Evolutionary conservation across 2,113 vertebrate genomes (phyloP), one percentile per base, ranked within the genome.

Genomic region (Proteles cristata): DNA sequence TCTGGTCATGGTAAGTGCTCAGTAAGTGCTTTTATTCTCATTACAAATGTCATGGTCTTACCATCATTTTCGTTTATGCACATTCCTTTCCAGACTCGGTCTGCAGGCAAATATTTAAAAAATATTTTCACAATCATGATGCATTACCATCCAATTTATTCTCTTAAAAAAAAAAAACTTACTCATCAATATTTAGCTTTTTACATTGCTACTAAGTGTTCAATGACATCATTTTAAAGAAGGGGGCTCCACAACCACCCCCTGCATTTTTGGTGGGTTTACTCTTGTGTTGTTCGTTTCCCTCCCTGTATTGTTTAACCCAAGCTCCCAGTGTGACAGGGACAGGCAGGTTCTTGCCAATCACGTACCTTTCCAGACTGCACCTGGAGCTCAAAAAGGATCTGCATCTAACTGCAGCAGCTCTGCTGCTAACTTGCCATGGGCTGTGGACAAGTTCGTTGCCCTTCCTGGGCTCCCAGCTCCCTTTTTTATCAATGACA

Each of bases 21-120:
- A n/a, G 73, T 23, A 63, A 93, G 66, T 3, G 21, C 43, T 63
- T 98, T 96, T 96, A 89, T 94, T 97, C 66, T 65, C 61, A 61
- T 48, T 69, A 93, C 25, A 50, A n/a, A 43, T 48, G 39, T 1
- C 15, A 6, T 0, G 35, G 39, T 91, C 77, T 92, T 66, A 76
- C 45, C 77, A 39, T 50, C 25, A 66, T 82, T 92, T 96, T 88
- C 25, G 21, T 19, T 88, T 83, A 94, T 16, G 69, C 4, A 39
- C 31, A 71, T 43, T 77, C 25, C 55, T 48, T 77, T 85, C 63
- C 69, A 90, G 58, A 88, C 35, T 68, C 73, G 81, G 80, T 76
- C 28, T 71, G 58, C 39, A 63, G 3, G 53, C 45, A 39, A 79
- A 90, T 28, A 43, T 63, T 61, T 82, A 31, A 66, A 19, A 50